phyloP scores from a whole-genome alignment of 1,140 invertebrate species.

The Drosophila busckii region DNA sequence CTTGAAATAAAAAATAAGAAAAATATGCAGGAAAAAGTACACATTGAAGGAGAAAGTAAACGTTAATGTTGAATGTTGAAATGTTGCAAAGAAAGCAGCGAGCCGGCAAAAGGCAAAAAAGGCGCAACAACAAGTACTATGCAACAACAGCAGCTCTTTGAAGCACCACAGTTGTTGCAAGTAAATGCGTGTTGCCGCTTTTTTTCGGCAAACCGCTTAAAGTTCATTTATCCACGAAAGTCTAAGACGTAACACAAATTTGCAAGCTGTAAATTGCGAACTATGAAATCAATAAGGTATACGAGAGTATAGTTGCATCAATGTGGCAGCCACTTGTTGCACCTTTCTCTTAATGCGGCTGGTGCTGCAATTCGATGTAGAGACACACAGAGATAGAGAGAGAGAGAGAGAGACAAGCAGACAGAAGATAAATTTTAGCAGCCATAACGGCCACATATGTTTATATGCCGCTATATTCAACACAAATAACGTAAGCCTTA shows the following conservation, averaged over 20 bases:
- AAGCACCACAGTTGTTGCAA: too few species aligned
- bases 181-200: conserved; percentile 22
- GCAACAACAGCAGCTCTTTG: conserved; percentile 24
- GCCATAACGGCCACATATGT: conserved; percentile 63
- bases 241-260: not conserved
- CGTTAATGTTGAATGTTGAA: conserved; percentile 60
- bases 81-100: conserved; percentile 72
- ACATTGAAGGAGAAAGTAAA: conserved; percentile 75
- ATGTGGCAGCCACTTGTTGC: conserved; percentile 72
- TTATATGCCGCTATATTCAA: conserved; percentile 52
- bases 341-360: conserved; percentile 54
- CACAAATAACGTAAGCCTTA: conserved; percentile 11
- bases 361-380: conserved; percentile 55
- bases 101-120: conserved; percentile 30
- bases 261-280: conserved; percentile 27
- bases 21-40: conserved; percentile 71
- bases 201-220: too few species aligned
- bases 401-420: conserved; percentile 9
- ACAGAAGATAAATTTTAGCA: conserved; percentile 68
- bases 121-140: conserved; percentile 8
- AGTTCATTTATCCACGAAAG: too few species aligned
- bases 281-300: conserved; percentile 73
- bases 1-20: conserved; percentile 42
- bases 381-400: conserved; percentile 16
- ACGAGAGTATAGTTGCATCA: conserved; percentile 47